phyloP scores from a whole-genome alignment of 1,140 invertebrate species.

The Drosophila erecta region DNA sequence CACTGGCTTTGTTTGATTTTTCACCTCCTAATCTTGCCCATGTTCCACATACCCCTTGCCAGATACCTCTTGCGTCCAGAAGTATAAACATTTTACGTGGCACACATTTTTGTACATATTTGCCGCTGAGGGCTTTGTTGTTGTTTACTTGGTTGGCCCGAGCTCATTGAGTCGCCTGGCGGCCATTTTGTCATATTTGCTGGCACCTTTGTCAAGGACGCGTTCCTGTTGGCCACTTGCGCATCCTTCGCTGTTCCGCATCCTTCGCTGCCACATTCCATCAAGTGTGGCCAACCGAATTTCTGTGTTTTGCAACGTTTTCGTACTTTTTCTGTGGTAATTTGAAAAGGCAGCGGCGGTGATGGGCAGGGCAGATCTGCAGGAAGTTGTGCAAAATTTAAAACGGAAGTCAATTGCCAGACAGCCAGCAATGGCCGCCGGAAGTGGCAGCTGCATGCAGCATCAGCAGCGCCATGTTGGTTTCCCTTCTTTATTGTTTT shows the following conservation, averaged over 20 bases:
- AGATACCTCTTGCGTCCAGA: constrained; percentile 3
- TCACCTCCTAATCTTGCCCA: not conserved
- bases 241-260: constrained; percentile 13
- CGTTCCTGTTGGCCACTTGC: constrained; percentile 23
- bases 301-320: constrained; percentile 29
- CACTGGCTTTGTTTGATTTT: not conserved
- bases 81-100: constrained; percentile 34
- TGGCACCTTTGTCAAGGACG: constrained; percentile 75
- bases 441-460: constrained; percentile 76
- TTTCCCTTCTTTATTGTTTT: constrained; percentile 35
- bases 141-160: constrained; percentile 32
- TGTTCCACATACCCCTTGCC: not conserved
- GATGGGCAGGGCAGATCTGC: constrained; percentile 16
- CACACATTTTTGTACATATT: constrained; percentile 17
- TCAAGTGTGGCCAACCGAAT: constrained; percentile 36
- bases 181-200: constrained; percentile 59
- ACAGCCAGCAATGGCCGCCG: constrained; percentile 69
- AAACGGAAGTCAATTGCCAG: constrained; percentile 83
- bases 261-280: constrained; percentile 23
- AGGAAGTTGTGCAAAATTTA: constrained; percentile 81
- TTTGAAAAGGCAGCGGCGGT: constrained; percentile 11
- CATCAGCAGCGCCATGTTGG: constrained; percentile 65
- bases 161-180: constrained; percentile 62
- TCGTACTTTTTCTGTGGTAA: constrained; percentile 40
- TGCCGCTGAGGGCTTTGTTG: constrained; percentile 11